Evolutionary conservation across 2,888 invertebrate species (phyloP), one percentile per base, ranked within the genome.

Genomic region (Andrena haemorrhoa): DNA sequence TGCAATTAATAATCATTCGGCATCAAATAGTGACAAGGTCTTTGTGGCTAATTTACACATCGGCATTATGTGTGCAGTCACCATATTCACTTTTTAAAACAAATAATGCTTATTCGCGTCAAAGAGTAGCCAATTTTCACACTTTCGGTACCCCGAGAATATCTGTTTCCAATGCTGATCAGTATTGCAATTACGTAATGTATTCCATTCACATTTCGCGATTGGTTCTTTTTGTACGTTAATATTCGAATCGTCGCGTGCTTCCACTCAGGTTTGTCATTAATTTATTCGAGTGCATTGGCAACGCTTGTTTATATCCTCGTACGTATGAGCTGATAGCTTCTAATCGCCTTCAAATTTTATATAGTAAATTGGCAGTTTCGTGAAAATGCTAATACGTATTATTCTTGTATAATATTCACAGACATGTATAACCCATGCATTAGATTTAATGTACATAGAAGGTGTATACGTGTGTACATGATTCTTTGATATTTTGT

Each of bases 1-100:
- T 88, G 84, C 88, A 74, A 85, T 82, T 73, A 72, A 72, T 83
- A 83, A 71, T 68, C 77, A 84, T 71, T 58, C 64, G 75, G 63
- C 64, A 75, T 69, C 75, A 68, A 72, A 47, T 66, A 81, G 65
- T 60, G 33, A 64, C 56, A 51, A 72, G 51, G 33, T 53, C 23
- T 70, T 31, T 81, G 77, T 73, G 72, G 78, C 71, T 85, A 85
- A 88, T 84, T 65, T 75, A 53, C 49, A 71, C 68, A 71, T 75
- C 41, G 33, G 49, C 51, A 75, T 51, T 64, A 53, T 47, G 60
- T 63, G 51, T 74, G 53, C 51, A 61, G 26, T 70, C 8, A 73
- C 31, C 56, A 51, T 33, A 61, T 51, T 26, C 41, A 53, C 20
- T 35, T 7, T 33, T 31, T 29, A 1, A 68, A 64, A 76, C n/a